Evolutionary conservation across 2,888 invertebrate genomes (phyloP), one percentile per base, ranked within the genome.

Genomic region (Heliconius ismenius): DNA sequence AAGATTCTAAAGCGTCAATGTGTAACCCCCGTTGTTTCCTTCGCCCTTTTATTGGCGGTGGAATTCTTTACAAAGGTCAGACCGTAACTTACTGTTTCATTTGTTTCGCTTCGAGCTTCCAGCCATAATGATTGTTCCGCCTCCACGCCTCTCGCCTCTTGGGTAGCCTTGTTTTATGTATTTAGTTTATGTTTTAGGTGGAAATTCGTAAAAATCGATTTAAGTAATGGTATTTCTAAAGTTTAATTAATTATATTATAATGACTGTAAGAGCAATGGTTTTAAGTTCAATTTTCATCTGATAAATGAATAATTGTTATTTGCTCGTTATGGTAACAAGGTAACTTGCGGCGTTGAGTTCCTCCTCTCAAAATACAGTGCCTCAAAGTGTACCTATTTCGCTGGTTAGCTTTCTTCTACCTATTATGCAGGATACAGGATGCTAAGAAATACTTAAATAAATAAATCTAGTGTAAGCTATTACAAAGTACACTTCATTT

Each of bases 21-120:
- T 84, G 84, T 86, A 81, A 70, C 81, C 64, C 75, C 74, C 74
- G 84, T 85, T 85, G 85, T 86, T 87, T 86, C 86, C 85, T 86
- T 86, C 84, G 80, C 88, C 88, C 88, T 88, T 89, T 89, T 89
- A 90, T 90, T 88, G 88, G 86, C 83, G 84, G 81, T 83, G 83
- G 84, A 89, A 88, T 90, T 88, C 86, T 85, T 86, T 81, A 86
- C 85, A 88, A 90, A 90, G 90, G 91, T 90, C 88, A 87, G 83
- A 79, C 84, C 83, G 86, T 83, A 85, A 84, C 84, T 83, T 82
- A 84, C 85, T 86, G 67, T 79, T 79, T 75, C 75, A 77, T 77
- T 79, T 70, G 70, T 70, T 70, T 70, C 70, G n/a, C 58, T 36
- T 58, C 70, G 28, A 70, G 67, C 39, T 67, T 67, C 24, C 10